Evolutionary conservation across 1,140 invertebrate species (phyloP).

Genomic region (Drepana arcuata): DNA sequence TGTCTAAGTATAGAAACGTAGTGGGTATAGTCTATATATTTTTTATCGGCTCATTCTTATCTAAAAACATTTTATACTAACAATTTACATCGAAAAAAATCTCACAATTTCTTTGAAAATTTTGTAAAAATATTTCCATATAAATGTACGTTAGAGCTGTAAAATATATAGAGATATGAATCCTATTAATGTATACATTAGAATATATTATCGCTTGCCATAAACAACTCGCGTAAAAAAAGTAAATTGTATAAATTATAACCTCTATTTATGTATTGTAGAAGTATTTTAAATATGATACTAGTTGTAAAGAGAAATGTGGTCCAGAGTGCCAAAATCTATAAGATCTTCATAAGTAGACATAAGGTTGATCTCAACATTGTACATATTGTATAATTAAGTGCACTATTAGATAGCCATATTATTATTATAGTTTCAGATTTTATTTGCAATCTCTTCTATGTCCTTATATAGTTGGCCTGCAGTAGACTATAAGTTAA

Average conservation of each 20-base stretch:
- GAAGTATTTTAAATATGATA: slow-evolving; percentile 23
- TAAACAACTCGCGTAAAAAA: slow-evolving; percentile 34
- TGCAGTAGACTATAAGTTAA: too few relatives aligned
- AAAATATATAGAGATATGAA: too few relatives aligned
- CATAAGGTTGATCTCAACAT: slow-evolving; percentile 59
- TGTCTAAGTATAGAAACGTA: too few relatives aligned
- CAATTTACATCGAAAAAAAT: too few relatives aligned
- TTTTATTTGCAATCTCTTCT: not conserved
- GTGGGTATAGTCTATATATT: too few relatives aligned
- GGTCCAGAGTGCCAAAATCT: slow-evolving; percentile 64
- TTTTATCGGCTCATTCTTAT: too few relatives aligned
- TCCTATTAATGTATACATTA: too few relatives aligned
- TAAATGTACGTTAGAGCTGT: too few relatives aligned
- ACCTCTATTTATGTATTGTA: slow-evolving; percentile 19
- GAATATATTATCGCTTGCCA: slow-evolving; percentile 39
- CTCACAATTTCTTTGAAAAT: too few relatives aligned
- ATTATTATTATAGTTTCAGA: slow-evolving; percentile 11
- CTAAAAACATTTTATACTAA: too few relatives aligned
- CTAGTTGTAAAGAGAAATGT: slow-evolving; percentile 29
- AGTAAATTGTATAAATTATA: slow-evolving; percentile 33
- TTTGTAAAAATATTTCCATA: too few relatives aligned
- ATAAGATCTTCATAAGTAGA: slow-evolving; percentile 44
- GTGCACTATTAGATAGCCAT: slow-evolving; percentile 21
- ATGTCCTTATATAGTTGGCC: too few relatives aligned
- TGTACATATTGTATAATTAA: slow-evolving; percentile 50